Evolutionary conservation across 2,797 vertebrate genomes (phyloP), one percentile per base, ranked within the genome.

Genomic region (Pseudomugil gertrudae): DNA sequence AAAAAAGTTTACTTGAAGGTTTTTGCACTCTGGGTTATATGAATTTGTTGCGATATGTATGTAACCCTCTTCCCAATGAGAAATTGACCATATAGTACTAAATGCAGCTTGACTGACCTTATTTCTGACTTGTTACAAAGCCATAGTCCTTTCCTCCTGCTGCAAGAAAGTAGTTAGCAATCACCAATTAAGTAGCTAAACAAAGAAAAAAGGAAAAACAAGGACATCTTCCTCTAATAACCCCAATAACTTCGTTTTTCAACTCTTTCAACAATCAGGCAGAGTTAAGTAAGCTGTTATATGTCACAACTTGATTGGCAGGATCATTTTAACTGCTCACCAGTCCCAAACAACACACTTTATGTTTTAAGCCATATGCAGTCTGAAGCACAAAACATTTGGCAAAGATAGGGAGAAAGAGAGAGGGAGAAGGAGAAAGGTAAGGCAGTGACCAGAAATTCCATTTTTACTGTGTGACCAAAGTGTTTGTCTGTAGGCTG

Each of bases 401-500:
- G 68, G 66, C 56, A 74, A 45, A 72, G 62, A 40, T 9, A 26
- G 3, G 17, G 9, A 47, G 30, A 66, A 1, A 27, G 35, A 57
- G 1, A 15, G 17, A 47, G 32, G 27, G 56, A 48, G 64, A 52
- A 53, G 27, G 11, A 36, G 35, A 14, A 3, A 14, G 35, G 3
- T 13, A 5, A 9, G 13, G 13, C 13, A 35, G 33, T 3, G 5
- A 29, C 29, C 5, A 29, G 29, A 29, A 29, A 29, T 29, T 29
- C 70, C 62, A 78, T 55, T 63, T 73, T 71, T 64, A 40, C 74
- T 83, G 26, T 27, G 57, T 81, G 66, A 66, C 72, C 69, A 70
- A 53, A 21, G 58, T 64, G 63, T 74, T 76, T 76, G 77, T 72
- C 62, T 78, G 76, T 54, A 62, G 69, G 78, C 69, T 78, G 69